A percentile compares a stretch with the other conserved stretches of the same genome.
phyloP scores from a whole-genome alignment of 37 sponge, comb jelly and placozoan genomes.

The Aplysina aerophoba region DNA sequence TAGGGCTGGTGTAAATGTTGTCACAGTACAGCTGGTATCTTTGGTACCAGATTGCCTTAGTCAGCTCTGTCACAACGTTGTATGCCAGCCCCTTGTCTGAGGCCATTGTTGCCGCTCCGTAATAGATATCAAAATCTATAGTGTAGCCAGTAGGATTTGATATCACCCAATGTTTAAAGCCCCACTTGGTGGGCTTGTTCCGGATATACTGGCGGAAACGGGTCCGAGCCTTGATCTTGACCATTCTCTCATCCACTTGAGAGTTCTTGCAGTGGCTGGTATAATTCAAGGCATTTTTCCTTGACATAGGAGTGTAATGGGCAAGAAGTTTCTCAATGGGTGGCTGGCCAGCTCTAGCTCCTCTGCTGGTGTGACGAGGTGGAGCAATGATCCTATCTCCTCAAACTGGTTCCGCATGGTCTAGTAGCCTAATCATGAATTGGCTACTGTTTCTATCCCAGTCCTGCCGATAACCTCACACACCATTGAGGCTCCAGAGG shows the following conservation, averaged over 20 bases:
- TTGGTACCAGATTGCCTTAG: background rate
- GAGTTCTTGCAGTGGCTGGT: constrained; percentile 26
- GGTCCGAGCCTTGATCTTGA: background rate
- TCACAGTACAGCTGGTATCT: background rate
- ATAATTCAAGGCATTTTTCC: background rate
- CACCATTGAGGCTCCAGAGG: background rate
- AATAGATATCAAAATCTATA: constrained; percentile 15
- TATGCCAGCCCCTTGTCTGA: background rate
- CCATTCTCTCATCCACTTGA: constrained; percentile 19
- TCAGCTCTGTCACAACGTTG: background rate
- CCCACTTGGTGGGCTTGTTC: constrained; percentile 21
- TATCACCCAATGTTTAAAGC: constrained; percentile 5
- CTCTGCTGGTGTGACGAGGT: constrained; percentile 1
- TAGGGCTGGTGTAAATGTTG: background rate
- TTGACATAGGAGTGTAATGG: background rate
- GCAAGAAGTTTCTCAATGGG: too few species aligned
- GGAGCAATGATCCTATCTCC: background rate
- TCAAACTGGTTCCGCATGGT: background rate
- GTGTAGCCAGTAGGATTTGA: background rate
- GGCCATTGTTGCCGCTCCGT: background rate
- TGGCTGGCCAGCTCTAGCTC: background rate
- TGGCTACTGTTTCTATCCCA: background rate
- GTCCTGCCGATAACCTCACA: background rate
- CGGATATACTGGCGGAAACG: background rate
- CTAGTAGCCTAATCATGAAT: background rate